Conservation (phyloP, 2,113 vertebrate genomes). For the Illadopsis cleaveri region DNA sequence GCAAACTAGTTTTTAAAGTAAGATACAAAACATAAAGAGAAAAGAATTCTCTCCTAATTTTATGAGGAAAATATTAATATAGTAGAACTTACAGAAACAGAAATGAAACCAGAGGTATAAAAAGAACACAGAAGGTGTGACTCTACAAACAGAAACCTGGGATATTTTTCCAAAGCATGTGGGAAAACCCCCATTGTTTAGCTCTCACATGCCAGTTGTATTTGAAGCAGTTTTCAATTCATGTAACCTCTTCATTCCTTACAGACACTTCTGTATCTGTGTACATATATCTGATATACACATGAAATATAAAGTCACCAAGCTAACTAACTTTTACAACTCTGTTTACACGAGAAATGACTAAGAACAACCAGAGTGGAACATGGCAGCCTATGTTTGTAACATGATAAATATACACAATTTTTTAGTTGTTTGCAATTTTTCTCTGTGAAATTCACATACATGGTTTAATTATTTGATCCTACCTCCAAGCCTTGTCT, state of each 20-base stretch:
- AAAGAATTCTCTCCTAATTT: neutral
- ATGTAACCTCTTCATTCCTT: neutral
- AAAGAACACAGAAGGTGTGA: neutral
- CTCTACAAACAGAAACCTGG: neutral
- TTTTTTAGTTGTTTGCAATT: neutral
- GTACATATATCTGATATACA: neutral
- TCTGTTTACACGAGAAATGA: neutral
- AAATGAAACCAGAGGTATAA: neutral
- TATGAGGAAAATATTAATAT: neutral
- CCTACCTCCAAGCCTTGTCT: conserved; percentile 78
- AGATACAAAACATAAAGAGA: neutral
- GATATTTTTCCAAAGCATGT: neutral
- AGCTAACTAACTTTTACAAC: neutral
- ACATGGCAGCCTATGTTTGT: neutral
- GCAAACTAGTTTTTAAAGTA: neutral
- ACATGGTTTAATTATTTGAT: neutral
- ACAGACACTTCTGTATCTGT: neutral
- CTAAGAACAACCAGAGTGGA: neutral
- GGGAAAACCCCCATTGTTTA: neutral
- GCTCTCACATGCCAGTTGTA: neutral
- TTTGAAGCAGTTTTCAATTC: neutral
- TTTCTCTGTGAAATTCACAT: neutral
- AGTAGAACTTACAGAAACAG: neutral
- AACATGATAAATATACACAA: neutral
- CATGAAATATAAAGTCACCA: neutral